A percentile compares a stretch with the other conserved stretches of the same genome.
Evolutionary conservation across 2,888 invertebrate genomes (phyloP).

Genomic region (Meandrusa payeni): DNA sequence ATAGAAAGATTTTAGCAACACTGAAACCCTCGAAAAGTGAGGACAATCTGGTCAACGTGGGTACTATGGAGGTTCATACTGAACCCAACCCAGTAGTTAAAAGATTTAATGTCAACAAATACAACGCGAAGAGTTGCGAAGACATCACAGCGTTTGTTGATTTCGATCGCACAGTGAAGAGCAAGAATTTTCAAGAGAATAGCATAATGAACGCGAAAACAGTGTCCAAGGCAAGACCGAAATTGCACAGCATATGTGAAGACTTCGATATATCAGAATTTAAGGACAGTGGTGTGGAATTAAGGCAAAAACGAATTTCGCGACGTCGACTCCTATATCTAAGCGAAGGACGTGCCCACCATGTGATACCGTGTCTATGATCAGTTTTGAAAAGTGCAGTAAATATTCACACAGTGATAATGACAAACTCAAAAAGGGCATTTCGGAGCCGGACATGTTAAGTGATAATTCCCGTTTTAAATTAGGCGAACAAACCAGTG

Average conservation of each 20-base stretch:
- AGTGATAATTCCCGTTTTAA: slow-evolving; percentile 43
- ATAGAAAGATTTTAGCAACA: slow-evolving; percentile 42
- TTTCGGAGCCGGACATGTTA: slow-evolving; percentile 65
- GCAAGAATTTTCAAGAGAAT: slow-evolving; percentile 63
- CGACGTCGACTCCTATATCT: slow-evolving; percentile 64
- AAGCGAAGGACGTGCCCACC: slow-evolving; percentile 58
- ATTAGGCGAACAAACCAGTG: slow-evolving; percentile 40
- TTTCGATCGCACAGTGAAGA: slow-evolving; percentile 55
- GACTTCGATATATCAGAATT: slow-evolving; percentile 46
- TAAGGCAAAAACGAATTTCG: slow-evolving; percentile 49
- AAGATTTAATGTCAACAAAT: slow-evolving; percentile 52
- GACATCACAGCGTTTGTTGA: slow-evolving; percentile 67
- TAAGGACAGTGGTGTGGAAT: slow-evolving; percentile 57
- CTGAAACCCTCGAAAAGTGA: slow-evolving; percentile 64
- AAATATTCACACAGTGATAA: slow-evolving; percentile 46
- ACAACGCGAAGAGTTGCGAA: slow-evolving; percentile 67
- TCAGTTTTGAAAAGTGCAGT: slow-evolving; percentile 60
- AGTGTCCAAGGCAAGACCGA: slow-evolving; percentile 39
- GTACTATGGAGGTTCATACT: slow-evolving; percentile 53
- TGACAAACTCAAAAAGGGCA: slow-evolving; percentile 58
- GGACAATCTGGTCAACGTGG: slow-evolving; percentile 60
- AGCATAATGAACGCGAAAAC: slow-evolving; percentile 66
- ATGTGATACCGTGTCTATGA: slow-evolving; percentile 53
- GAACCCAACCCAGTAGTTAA: slow-evolving; percentile 45
- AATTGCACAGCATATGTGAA: slow-evolving; percentile 61